Evolutionary conservation across 2,888 invertebrate species (phyloP), one percentile per base, ranked within the genome.

Genomic region (Baccha elongata): DNA sequence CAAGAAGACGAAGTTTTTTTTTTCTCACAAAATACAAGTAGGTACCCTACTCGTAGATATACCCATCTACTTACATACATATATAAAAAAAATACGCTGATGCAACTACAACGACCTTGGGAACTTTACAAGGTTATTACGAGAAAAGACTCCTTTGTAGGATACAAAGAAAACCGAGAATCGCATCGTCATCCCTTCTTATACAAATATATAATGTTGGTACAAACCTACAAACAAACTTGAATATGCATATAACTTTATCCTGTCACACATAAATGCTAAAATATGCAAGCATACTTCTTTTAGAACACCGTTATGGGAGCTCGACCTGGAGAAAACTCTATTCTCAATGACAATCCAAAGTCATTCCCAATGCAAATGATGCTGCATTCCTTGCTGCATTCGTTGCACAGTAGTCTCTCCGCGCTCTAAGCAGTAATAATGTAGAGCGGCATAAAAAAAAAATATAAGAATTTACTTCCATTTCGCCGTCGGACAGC

Each of bases 311-410:
- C 53, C 29, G 15, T 64, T 35, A 19, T 53, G 19, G 29, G 29
- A 32, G 29, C 3, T 32, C 26, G 44, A 26, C 5, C 35, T 35
- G 10, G 2, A 83, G 78, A 78, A 80, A 73, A 83, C 83, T 78
- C 46, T 72, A 68, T 78, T 78, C 72, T 83, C 67, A 83, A 83
- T 83, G 83, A 83, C 83, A 83, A 68, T 67, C 60, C 72, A 83
- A 83, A 83, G 83, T 83, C 83, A 83, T 83, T 83, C n/a, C 72
- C 21, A 83, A 83, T 83, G 78, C 83, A 83, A 83, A 83, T 83
- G 78, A 76, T 83, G 78, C 83, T 72, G 1, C 8, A 50, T 67
- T 48, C 72, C 62, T 60, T 62, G 48, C 23, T 83, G 67, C 78
- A 68, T n/a, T n/a, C n/a, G 55, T 73, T 78, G 35, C 67, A 37